Evolutionary conservation across 2,888 invertebrate species (phyloP).

Genomic region (Abscondita cerata): DNA sequence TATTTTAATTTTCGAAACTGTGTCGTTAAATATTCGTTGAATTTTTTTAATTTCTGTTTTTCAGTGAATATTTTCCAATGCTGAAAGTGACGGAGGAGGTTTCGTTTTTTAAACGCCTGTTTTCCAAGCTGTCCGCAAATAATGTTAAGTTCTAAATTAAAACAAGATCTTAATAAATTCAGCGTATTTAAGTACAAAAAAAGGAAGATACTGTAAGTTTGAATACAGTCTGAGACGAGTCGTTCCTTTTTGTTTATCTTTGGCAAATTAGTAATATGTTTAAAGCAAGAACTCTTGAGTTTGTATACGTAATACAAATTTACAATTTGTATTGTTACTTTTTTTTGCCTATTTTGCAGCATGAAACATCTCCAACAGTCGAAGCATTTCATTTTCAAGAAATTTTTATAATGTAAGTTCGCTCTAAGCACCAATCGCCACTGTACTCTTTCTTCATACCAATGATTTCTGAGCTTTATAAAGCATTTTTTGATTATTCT

Average conservation of each 20-base stretch:
- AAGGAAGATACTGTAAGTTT: not conserved
- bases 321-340: conserved; percentile 41
- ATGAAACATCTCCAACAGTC: conserved; percentile 41
- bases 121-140: not conserved
- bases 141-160: not conserved
- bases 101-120: conserved; percentile 13
- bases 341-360: conserved; percentile 29
- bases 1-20: conserved; percentile 43
- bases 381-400: conserved; percentile 39
- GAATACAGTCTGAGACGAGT: not conserved
- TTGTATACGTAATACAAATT: conserved; percentile 41
- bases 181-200: conserved; percentile 9
- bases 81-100: conserved; percentile 33
- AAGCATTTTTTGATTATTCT: conserved; percentile 39
- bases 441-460: conserved; percentile 45
- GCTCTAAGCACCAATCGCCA: conserved; percentile 48
- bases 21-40: conserved; percentile 35
- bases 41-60: conserved; percentile 34
- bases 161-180: not conserved
- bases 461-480: conserved; percentile 38
- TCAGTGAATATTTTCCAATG: conserved; percentile 40
- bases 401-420: conserved; percentile 45
- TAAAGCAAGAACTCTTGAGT: conserved; percentile 31
- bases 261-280: conserved; percentile 18
- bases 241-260: not conserved